Conservation (phyloP, 2,888 invertebrate genomes). For the Cyclophora punctaria region DNA sequence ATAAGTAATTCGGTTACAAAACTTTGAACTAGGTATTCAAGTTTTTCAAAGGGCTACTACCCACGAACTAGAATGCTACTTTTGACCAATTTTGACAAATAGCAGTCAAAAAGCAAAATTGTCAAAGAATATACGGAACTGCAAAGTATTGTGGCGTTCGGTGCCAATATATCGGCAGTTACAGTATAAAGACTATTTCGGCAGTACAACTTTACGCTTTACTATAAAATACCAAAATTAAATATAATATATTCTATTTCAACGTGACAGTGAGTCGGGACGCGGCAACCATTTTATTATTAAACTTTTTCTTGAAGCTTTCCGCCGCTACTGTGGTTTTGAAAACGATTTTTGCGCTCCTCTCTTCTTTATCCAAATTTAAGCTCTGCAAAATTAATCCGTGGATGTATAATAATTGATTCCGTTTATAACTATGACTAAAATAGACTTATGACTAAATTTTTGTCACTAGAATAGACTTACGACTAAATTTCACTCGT, state of each 20-base stretch:
- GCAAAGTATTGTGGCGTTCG: too few relatives aligned
- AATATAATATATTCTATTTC: slow-evolving; percentile 14
- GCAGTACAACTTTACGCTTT: too few relatives aligned
- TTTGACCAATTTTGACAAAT: too few relatives aligned
- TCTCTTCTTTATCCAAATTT: slow-evolving; percentile 56
- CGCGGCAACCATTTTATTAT: slow-evolving; percentile 69
- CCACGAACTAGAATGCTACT: too few relatives aligned
- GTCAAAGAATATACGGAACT: too few relatives aligned
- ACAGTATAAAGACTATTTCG: too few relatives aligned
- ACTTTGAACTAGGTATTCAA: too few relatives aligned
- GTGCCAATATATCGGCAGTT: too few relatives aligned
- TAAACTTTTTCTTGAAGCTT: slow-evolving; percentile 60
- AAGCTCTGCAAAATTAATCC: slow-evolving; percentile 62
- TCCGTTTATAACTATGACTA: slow-evolving; percentile 18
- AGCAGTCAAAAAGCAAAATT: too few relatives aligned
- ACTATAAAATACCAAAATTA: too few relatives aligned
- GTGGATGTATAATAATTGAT: slow-evolving; percentile 31
- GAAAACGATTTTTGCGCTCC: slow-evolving; percentile 60
- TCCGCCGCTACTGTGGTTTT: slow-evolving; percentile 52
- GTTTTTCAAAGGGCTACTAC: too few relatives aligned
- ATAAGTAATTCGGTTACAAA: too few relatives aligned
- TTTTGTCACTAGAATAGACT: not conserved
- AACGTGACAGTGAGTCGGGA: slow-evolving; percentile 54
- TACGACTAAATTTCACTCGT: not conserved
- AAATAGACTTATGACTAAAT: not conserved